Evolutionary conservation across 1,140 invertebrate species (phyloP).

Genomic region (Rhopalosiphum padi): DNA sequence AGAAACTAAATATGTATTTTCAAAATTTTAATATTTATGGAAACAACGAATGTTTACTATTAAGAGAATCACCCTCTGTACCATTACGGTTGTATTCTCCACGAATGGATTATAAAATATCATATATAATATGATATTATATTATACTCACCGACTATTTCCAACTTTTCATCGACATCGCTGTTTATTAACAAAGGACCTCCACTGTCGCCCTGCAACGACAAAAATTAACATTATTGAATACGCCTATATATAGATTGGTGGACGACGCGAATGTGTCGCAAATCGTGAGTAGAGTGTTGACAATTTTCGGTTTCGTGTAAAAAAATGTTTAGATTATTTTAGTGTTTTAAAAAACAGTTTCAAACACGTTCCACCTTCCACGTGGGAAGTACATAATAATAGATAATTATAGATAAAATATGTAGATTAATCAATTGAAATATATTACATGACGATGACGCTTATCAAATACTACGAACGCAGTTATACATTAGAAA

Average conservation of each 20-base stretch:
- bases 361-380: background rate
- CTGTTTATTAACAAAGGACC: constrained; percentile 77
- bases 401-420: background rate
- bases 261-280: background rate
- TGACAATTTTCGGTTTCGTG: background rate
- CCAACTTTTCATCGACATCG: constrained; percentile 70
- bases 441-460: background rate
- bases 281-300: too few species aligned
- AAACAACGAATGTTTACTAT: background rate
- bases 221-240: background rate
- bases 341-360: background rate
- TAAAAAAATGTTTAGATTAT: background rate
- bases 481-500: background rate
- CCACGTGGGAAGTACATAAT: background rate
- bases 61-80: background rate
- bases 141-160: constrained; percentile 73
- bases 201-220: constrained; percentile 77
- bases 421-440: background rate
- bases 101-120: too few species aligned
- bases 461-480: background rate
- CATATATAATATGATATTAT: background rate
- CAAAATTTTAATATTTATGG: background rate
- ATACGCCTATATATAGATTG: background rate
- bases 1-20: background rate
- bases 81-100: background rate